Conservation (phyloP, 2,888 invertebrate genomes). For the Parapristionchus giblindavisi region DNA sequence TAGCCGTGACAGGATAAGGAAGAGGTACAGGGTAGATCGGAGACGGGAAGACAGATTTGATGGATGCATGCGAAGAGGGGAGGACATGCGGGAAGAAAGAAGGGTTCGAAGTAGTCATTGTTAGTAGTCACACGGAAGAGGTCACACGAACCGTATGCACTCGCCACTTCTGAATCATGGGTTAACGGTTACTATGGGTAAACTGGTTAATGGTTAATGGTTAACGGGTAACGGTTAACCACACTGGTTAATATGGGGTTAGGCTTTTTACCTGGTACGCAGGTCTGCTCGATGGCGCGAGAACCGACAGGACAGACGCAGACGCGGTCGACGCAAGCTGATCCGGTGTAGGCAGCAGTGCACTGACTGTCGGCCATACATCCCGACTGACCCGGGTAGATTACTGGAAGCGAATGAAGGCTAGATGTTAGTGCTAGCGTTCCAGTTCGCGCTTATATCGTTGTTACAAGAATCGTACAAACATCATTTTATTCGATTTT, state of each 20-base stretch:
- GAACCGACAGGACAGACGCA: constrained; percentile 69
- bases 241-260: background rate
- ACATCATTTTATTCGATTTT: too few species aligned
- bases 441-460: too few species aligned
- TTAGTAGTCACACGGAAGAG: constrained; percentile 14
- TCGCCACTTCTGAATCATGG: constrained; percentile 20
- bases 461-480: too few species aligned
- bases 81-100: constrained; percentile 39
- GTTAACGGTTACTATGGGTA: too few species aligned
- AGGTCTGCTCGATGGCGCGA: constrained; percentile 67
- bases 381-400: constrained; percentile 69
- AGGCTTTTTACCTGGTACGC: constrained; percentile 63
- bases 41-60: constrained; percentile 23
- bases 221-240: background rate
- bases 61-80: constrained; percentile 29
- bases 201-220: constrained; percentile 21
- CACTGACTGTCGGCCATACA: constrained; percentile 68
- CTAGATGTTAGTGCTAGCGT: too few species aligned
- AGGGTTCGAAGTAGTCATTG: background rate
- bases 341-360: constrained; percentile 63
- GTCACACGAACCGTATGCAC: constrained; percentile 22
- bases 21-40: background rate
- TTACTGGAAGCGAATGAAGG: too few species aligned
- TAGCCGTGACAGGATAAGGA: constrained; percentile 16
- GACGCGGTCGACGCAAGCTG: constrained; percentile 62